Percentiles rank a stretch among this genome's conserved stretches.
These are phyloP conservation scores for Prietella phreatophila DNA, from an alignment of 2,113 vertebrate species.

Conservation along the genomic window DNA sequence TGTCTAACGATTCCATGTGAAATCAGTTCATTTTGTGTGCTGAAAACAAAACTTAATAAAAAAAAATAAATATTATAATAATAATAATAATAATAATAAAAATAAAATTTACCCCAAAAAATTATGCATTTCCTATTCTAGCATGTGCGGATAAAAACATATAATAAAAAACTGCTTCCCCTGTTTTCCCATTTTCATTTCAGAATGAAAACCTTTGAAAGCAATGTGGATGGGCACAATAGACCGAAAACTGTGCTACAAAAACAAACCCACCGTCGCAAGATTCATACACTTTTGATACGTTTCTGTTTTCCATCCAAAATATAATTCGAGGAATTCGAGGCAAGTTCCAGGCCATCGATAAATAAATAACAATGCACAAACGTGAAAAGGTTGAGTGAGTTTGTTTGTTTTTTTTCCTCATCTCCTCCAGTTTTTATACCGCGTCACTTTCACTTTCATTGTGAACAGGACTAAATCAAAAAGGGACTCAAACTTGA, in stretches of 20 bases:
- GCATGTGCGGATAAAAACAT: not conserved
- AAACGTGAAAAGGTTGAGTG: not conserved
- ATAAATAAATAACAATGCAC: not conserved
- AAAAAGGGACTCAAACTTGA: constrained; percentile 22
- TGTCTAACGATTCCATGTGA: too few relatives aligned
- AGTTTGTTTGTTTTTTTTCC: not conserved
- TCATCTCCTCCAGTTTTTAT: not conserved
- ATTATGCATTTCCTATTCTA: not conserved
- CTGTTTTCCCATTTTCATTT: not conserved
- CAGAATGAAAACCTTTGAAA: not conserved
- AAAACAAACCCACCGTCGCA: not conserved
- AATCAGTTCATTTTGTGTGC: not conserved
- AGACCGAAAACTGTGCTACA: not conserved
- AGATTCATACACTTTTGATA: not conserved
- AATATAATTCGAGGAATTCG: not conserved
- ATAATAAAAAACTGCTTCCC: not conserved
- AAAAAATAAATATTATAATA: too few relatives aligned
- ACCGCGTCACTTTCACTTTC: not conserved
- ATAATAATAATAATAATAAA: not conserved
- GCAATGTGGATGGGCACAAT: not conserved
- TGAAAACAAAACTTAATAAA: not conserved
- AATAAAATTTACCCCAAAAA: too few relatives aligned
- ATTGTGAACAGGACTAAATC: not conserved
- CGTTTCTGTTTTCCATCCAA: not conserved
- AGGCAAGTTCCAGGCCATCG: not conserved